Evolutionary conservation across 1,140 invertebrate genomes (phyloP).

Genomic region (Phenacoccus solenopsis): DNA sequence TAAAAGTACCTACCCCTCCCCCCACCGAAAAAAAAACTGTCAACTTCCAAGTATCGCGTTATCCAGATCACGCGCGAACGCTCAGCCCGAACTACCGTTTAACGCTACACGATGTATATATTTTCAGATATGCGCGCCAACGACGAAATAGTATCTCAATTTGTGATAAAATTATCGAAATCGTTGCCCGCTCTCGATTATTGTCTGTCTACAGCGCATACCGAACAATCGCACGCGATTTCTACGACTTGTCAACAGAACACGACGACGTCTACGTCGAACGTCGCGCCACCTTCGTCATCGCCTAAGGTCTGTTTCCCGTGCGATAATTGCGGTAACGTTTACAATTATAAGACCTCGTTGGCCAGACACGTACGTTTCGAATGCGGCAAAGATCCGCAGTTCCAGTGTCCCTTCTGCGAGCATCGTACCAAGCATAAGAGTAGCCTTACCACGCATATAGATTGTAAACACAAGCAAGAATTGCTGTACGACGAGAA

Average conservation of each 20-base stretch:
- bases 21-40: too few species aligned
- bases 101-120: constrained; percentile 12
- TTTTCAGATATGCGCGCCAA: constrained; percentile 9
- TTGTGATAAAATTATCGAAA: constrained; percentile 11
- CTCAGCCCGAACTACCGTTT: too few species aligned
- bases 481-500: background rate
- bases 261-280: background rate
- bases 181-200: constrained; percentile 1
- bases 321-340: constrained; percentile 4
- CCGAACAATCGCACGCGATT: background rate
- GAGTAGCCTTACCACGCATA: constrained; percentile 5
- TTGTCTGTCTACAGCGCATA: background rate
- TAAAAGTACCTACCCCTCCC: too few species aligned
- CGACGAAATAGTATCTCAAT: constrained; percentile 9
- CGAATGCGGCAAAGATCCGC: constrained; percentile 33
- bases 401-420: constrained; percentile 34
- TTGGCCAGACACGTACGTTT: constrained; percentile 23
- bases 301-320: background rate
- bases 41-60: too few species aligned
- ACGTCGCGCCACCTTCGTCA: background rate
- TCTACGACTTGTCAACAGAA: background rate
- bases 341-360: constrained; percentile 6
- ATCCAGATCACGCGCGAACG: too few species aligned
- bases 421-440: constrained; percentile 10
- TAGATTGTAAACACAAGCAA: constrained; percentile 7